Evolutionary conservation across 2,888 invertebrate genomes (phyloP).

Genomic region (Pyrochroa serraticornis): DNA sequence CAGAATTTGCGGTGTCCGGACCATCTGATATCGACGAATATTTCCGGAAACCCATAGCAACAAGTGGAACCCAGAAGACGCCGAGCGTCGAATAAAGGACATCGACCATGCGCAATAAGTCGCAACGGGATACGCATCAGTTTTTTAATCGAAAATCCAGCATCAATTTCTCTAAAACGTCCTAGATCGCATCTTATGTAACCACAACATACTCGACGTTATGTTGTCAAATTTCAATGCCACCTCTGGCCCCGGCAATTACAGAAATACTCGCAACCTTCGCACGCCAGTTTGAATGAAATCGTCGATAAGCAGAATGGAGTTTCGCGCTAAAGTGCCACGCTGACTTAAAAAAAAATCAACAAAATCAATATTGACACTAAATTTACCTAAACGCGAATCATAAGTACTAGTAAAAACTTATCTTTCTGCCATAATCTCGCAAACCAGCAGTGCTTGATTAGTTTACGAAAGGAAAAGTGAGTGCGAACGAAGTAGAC

Average conservation of each 20-base stretch:
- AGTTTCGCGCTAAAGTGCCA: constrained; percentile 1
- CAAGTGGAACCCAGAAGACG: constrained; percentile 1
- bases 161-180: no score
- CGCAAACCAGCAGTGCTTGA: constrained; percentile 7
- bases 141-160: no score
- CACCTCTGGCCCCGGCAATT: constrained; percentile 13
- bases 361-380: constrained; percentile 12
- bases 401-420: no score
- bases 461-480: constrained; percentile 25
- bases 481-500: constrained; percentile 37
- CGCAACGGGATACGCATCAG: not conserved
- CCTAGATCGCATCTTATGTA: no score
- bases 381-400: no score
- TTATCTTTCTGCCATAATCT: constrained; percentile 3
- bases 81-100: constrained; percentile 9
- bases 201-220: not conserved
- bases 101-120: constrained; percentile 4
- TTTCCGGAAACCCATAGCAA: constrained; percentile 1
- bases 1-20: no score
- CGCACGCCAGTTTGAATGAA: constrained; percentile 17
- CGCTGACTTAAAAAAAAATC: not conserved
- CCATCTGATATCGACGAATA: no score
- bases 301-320: not conserved
- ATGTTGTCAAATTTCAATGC: constrained; percentile 17
- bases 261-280: constrained; percentile 16